phyloP scores from a whole-genome alignment of 92 coral and sea anemone species.

The Paramuricea clavata region DNA sequence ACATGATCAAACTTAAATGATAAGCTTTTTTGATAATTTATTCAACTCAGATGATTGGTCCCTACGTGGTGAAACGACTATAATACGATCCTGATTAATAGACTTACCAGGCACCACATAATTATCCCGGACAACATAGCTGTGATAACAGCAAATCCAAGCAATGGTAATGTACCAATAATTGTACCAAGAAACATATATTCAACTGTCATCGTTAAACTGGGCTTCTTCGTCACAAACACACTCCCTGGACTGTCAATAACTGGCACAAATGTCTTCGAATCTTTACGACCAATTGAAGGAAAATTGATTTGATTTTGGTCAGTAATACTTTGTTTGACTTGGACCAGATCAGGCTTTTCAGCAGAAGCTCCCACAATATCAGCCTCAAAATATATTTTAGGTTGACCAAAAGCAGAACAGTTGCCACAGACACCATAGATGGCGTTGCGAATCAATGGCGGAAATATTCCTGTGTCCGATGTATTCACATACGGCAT shows the following conservation, averaged over 20 bases:
- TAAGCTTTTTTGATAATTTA: too few species aligned
- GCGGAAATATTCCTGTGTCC: slow-evolving; percentile 72
- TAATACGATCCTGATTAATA: too few species aligned
- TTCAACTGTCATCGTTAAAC: background rate
- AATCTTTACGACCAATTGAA: background rate
- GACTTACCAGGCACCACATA: too few species aligned
- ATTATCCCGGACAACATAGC: slow-evolving; percentile 56
- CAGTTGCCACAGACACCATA: slow-evolving; percentile 73
- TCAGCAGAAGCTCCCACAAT: background rate
- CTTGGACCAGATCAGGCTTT: slow-evolving; percentile 56
- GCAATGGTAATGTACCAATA: slow-evolving; percentile 61
- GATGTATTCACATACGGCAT: slow-evolving; percentile 71
- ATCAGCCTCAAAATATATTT: slow-evolving; percentile 1
- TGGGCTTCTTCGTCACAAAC: slow-evolving; percentile 40
- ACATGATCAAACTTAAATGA: too few species aligned
- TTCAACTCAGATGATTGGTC: too few species aligned
- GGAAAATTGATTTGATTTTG: slow-evolving; percentile 78
- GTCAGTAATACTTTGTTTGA: slow-evolving; percentile 58
- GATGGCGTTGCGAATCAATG: slow-evolving; percentile 67
- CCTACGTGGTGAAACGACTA: too few species aligned
- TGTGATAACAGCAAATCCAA: slow-evolving; percentile 45
- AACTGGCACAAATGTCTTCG: slow-evolving; percentile 58
- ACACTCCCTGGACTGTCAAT: slow-evolving; percentile 80
- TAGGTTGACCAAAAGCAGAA: slow-evolving; percentile 44
- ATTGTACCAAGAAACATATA: slow-evolving; percentile 25